Evolutionary conservation across 2,797 vertebrate genomes (phyloP).

Genomic region (Pseudochirops corinnae): DNA sequence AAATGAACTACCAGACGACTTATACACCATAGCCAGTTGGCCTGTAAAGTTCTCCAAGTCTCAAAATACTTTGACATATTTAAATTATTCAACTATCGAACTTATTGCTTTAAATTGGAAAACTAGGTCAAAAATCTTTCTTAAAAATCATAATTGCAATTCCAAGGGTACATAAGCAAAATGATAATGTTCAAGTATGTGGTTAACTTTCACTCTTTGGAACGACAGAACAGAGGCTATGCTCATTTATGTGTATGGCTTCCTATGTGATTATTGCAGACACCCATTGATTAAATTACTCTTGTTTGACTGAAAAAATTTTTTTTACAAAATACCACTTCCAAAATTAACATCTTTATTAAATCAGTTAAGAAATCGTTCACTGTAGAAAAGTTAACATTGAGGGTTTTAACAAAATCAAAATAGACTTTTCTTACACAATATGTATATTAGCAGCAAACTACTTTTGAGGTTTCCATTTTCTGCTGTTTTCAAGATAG

Average conservation of each 20-base stretch:
- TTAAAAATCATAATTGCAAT: conserved; percentile 59
- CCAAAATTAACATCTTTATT: conserved; percentile 81
- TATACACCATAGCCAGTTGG: conserved; percentile 45
- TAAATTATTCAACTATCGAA: conserved; percentile 55
- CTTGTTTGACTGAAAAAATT: conserved; percentile 68
- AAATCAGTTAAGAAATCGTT: conserved; percentile 83
- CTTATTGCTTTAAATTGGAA: conserved; percentile 75
- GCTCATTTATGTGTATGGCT: conserved; percentile 71
- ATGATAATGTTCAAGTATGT: conserved; percentile 63
- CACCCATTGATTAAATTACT: conserved; percentile 71
- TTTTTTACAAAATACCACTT: conserved; percentile 77
- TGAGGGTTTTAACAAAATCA: conserved; percentile 74
- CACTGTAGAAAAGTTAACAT: conserved; percentile 79
- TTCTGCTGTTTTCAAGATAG: conserved; percentile 69
- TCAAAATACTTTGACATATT: conserved; percentile 47
- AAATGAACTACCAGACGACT: conserved; percentile 22
- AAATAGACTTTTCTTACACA: conserved; percentile 77
- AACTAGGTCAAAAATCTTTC: conserved; percentile 50
- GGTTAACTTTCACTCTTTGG: conserved; percentile 56
- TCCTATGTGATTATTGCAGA: conserved; percentile 64
- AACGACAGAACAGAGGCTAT: conserved; percentile 63
- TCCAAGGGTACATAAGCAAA: conserved; percentile 56
- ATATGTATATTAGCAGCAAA: conserved; percentile 81
- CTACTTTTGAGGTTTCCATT: conserved; percentile 71
- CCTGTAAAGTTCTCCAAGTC: conserved; percentile 59